These are phyloP conservation scores for Diplolepis rosae DNA, from an alignment of 2,888 invertebrate genomes.

Conservation along the genomic window DNA sequence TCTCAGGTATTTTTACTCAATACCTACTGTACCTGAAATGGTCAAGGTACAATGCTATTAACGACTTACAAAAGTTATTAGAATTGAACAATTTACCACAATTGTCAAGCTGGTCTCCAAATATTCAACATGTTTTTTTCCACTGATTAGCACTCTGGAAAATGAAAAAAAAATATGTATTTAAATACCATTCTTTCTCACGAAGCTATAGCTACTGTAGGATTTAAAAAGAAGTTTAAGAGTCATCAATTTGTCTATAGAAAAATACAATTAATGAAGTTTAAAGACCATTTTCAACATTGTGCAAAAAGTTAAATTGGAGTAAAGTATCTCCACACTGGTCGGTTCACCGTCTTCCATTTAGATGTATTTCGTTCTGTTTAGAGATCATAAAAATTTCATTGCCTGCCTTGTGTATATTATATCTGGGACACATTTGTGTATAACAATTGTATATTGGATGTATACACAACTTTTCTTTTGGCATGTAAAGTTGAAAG, in stretches of 20 bases:
- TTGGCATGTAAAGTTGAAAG: slow-evolving; percentile 24
- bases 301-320: slow-evolving; percentile 7
- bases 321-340: slow-evolving; percentile 36
- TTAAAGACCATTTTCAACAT: neutral
- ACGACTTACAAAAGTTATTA: slow-evolving; percentile 27
- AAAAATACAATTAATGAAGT: neutral
- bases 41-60: neutral
- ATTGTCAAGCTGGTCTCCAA: slow-evolving; percentile 21
- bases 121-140: neutral
- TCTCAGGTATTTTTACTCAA: neutral
- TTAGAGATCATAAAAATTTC: slow-evolving; percentile 25
- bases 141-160: slow-evolving; percentile 7
- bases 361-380: slow-evolving; percentile 44
- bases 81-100: slow-evolving; percentile 29
- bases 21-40: slow-evolving; percentile 30
- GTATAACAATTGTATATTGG: neutral
- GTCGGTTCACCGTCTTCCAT: slow-evolving; percentile 54
- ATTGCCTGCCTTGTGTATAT: slow-evolving; percentile 35
- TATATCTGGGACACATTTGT: slow-evolving; percentile 31
- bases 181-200: too few relatives aligned
- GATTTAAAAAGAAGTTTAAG: too few relatives aligned
- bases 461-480: slow-evolving; percentile 12
- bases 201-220: too few relatives aligned
- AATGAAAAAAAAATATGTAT: too few relatives aligned
- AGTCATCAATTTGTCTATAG: too few relatives aligned